Evolutionary conservation across 2,797 vertebrate genomes (phyloP).

Genomic region (Ambastaia sidthimunki): DNA sequence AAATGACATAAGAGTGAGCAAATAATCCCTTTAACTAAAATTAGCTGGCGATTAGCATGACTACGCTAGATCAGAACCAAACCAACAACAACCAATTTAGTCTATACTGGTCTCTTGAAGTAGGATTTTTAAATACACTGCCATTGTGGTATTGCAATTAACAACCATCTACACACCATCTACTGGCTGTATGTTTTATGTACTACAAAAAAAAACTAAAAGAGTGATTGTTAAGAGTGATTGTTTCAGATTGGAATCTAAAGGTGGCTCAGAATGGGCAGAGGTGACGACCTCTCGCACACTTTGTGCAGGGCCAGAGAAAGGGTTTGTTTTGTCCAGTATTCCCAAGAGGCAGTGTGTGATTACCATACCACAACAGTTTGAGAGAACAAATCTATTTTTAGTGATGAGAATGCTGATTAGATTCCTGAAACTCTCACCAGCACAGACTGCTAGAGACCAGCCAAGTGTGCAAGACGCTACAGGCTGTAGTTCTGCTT

Average conservation of each 20-base stretch:
- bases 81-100: too few relatives aligned
- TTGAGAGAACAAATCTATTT: slow-evolving; percentile 77
- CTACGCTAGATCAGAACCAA: too few relatives aligned
- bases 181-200: slow-evolving; percentile 15
- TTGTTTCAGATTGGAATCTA: slow-evolving; percentile 51
- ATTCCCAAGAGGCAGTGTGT: slow-evolving; percentile 64
- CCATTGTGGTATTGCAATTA: neutral
- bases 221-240: slow-evolving; percentile 49
- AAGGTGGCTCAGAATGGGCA: slow-evolving; percentile 56
- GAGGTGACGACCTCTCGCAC: slow-evolving; percentile 50
- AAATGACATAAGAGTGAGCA: too few relatives aligned
- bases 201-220: slow-evolving; percentile 27
- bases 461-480: slow-evolving; percentile 18
- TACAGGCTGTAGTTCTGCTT: neutral
- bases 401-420: slow-evolving; percentile 65
- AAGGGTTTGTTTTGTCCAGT: slow-evolving; percentile 65
- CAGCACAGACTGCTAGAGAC: slow-evolving; percentile 35
- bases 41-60: neutral
- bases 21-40: neutral
- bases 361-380: slow-evolving; percentile 70
- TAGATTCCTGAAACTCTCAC: slow-evolving; percentile 60
- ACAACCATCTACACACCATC: neutral
- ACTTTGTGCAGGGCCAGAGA: slow-evolving; percentile 57
- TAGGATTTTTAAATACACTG: too few relatives aligned
- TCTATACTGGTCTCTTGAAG: too few relatives aligned